Evolutionary conservation across 2,113 vertebrate genomes (phyloP).

Genomic region (Dascyllus trimaculatus): DNA sequence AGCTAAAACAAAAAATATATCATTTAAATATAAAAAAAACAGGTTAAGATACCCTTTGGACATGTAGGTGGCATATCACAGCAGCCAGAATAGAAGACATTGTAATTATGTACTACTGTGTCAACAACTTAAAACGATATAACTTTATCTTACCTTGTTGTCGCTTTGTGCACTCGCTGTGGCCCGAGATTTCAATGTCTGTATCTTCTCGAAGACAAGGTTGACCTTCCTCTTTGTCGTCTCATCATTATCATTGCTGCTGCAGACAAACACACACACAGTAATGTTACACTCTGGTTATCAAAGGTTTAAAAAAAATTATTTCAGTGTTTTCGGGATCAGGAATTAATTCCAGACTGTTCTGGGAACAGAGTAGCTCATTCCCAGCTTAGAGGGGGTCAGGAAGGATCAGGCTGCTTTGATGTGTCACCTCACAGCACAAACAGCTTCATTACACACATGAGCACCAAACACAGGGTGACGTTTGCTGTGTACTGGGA

Average conservation of each 20-base stretch:
- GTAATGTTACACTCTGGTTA: slow-evolving; percentile 29
- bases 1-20: slow-evolving; percentile 1
- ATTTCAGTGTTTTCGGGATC: slow-evolving; percentile 24
- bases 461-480: slow-evolving; percentile 25
- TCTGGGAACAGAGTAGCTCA: slow-evolving; percentile 59
- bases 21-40: background rate
- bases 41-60: slow-evolving; percentile 8
- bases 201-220: slow-evolving; percentile 99
- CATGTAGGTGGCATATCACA: background rate
- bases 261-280: slow-evolving; percentile 73
- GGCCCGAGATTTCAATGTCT: slow-evolving; percentile 96
- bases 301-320: slow-evolving; percentile 23
- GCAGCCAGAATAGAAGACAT: background rate
- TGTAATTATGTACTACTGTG: background rate
- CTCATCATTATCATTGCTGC: slow-evolving; percentile 94
- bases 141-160: slow-evolving; percentile 77
- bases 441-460: slow-evolving; percentile 66
- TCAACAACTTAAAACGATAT: background rate
- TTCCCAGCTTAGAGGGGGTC: slow-evolving; percentile 58
- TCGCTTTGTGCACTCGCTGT: slow-evolving; percentile 85
- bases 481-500: background rate
- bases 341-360: slow-evolving; percentile 66
- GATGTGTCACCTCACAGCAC: slow-evolving; percentile 76
- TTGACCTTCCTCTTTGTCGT: slow-evolving; percentile 96
- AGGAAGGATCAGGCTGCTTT: slow-evolving; percentile 71